A percentile compares a stretch with the other conserved stretches of the same genome.
Conservation (phyloP, 2,113 vertebrate species). For the Verasper variegatus region DNA sequence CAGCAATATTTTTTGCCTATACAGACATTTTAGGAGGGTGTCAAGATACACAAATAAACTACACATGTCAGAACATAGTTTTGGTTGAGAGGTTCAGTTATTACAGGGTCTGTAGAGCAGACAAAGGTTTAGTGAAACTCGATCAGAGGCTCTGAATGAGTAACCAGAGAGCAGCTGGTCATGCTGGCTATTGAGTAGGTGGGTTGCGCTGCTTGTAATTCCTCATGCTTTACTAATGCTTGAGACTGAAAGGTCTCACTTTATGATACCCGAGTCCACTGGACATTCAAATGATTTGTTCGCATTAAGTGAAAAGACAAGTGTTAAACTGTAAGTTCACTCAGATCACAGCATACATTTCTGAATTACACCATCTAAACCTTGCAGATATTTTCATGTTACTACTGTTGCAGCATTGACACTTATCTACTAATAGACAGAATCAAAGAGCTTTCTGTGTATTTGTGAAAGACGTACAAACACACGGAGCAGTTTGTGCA, state of each 20-base stretch:
- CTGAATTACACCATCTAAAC: too few species aligned
- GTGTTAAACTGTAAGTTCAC: too few species aligned
- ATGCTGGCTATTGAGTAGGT: conserved; percentile 13
- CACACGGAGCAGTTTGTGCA: background rate
- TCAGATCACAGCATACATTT: too few species aligned
- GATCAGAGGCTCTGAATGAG: conserved; percentile 11
- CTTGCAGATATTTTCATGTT: background rate
- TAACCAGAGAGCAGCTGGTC: conserved; percentile 13
- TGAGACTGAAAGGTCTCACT: background rate
- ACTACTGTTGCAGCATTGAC: background rate
- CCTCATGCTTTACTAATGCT: conserved; percentile 4
- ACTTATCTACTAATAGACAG: background rate
- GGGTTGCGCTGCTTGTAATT: conserved; percentile 12
- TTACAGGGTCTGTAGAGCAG: background rate
- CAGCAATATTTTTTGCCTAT: background rate
- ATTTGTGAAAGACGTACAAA: background rate
- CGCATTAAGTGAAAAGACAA: too few species aligned
- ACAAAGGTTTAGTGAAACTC: conserved; percentile 13
- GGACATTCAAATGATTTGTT: background rate
- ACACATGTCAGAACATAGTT: background rate
- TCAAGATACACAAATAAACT: too few species aligned
- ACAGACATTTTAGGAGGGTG: too few species aligned
- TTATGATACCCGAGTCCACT: background rate
- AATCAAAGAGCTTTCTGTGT: conserved; percentile 5
- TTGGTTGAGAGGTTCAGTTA: background rate